These are phyloP conservation scores for Odontophorus gujanensis DNA, from an alignment of 2,113 vertebrate genomes.

Conservation along the genomic window DNA sequence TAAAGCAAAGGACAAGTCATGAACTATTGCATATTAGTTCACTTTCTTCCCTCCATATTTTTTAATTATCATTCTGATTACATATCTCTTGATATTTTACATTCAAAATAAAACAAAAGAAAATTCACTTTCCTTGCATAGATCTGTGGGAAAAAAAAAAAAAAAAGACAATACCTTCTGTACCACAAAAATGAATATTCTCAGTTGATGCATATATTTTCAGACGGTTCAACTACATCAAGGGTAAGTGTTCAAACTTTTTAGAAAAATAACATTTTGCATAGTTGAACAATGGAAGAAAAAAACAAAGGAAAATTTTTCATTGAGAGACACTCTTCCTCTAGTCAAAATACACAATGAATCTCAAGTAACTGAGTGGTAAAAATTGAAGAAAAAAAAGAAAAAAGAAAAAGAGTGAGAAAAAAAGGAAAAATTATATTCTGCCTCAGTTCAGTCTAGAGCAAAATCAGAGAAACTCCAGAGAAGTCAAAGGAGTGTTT, in stretches of 20 bases:
- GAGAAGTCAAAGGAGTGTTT: not conserved
- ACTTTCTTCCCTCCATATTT: not conserved
- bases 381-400: not conserved
- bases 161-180: not conserved
- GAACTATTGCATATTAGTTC: not conserved
- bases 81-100: not conserved
- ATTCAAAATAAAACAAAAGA: conserved; percentile 7
- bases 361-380: not conserved
- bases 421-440: not conserved
- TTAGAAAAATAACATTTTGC: not conserved
- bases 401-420: not conserved
- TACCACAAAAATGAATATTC: not conserved
- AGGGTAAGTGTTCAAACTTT: not conserved
- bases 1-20: not conserved
- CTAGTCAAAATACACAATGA: not conserved
- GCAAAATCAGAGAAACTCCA: not conserved
- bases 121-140: not conserved
- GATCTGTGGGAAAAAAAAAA: not conserved
- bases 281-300: not conserved
- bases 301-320: not conserved
- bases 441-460: not conserved
- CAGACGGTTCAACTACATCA: not conserved
- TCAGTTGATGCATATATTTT: not conserved
- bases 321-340: not conserved
- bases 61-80: not conserved